Conservation (phyloP, 2,888 invertebrate genomes). For the Lymantria dispar region DNA sequence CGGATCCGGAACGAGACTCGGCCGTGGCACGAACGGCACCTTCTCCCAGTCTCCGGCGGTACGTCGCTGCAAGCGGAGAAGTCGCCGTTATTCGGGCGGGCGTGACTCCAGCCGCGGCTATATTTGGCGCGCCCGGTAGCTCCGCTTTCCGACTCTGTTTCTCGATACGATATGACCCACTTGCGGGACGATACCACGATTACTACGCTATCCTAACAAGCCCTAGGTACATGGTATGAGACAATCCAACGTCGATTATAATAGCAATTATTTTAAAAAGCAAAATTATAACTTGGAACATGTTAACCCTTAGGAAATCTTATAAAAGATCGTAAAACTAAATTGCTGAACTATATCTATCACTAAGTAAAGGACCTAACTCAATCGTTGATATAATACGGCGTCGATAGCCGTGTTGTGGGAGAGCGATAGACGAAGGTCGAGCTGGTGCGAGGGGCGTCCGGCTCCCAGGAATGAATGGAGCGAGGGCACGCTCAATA, state of each 20-base stretch:
- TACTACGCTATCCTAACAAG: slow-evolving; percentile 31
- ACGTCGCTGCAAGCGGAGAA: slow-evolving; percentile 87
- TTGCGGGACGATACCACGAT: slow-evolving; percentile 56
- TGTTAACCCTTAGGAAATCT: slow-evolving; percentile 48
- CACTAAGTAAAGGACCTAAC: slow-evolving; percentile 27
- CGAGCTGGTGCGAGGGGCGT: slow-evolving; percentile 74
- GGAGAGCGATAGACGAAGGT: slow-evolving; percentile 54
- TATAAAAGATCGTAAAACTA: slow-evolving; percentile 19
- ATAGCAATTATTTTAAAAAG: slow-evolving; percentile 73
- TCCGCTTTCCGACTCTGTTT: slow-evolving; percentile 67
- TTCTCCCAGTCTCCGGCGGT: slow-evolving; percentile 92
- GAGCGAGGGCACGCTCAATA: slow-evolving; percentile 65
- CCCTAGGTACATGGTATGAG: slow-evolving; percentile 22
- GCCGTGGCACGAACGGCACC: slow-evolving; percentile 93
- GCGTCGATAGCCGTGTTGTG: slow-evolving; percentile 36
- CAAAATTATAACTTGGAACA: slow-evolving; percentile 37
- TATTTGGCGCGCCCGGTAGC: slow-evolving; percentile 81
- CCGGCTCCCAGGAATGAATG: slow-evolving; percentile 74
- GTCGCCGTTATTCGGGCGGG: slow-evolving; percentile 77
- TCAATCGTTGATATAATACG: slow-evolving; percentile 17
- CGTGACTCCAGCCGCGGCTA: slow-evolving; percentile 80
- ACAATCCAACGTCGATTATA: slow-evolving; percentile 25
- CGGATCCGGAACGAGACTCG: slow-evolving; percentile 92
- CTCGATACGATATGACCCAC: slow-evolving; percentile 70
- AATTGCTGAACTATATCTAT: slow-evolving; percentile 29